Conservation (phyloP, 2,113 vertebrate genomes). For the Ibidorhyncha struthersii region DNA sequence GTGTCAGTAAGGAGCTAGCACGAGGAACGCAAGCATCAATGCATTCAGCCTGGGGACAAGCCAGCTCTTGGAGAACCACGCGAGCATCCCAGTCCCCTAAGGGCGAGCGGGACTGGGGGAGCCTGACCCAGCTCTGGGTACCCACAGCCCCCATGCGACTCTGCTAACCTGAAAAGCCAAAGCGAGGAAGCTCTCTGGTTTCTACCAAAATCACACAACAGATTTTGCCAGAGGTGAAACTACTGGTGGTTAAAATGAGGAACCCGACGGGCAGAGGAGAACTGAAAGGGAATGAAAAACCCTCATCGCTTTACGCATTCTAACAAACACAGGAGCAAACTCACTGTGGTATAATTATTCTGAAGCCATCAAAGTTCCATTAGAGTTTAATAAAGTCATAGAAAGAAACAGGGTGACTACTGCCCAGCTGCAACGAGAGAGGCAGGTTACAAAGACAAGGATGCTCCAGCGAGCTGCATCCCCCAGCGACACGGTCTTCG, state of each 20-base stretch:
- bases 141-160: accelerated
- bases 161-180: background rate
- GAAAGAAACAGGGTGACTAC: background rate
- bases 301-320: background rate
- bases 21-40: background rate
- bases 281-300: background rate
- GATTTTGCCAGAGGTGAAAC: accelerated
- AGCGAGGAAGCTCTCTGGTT: background rate
- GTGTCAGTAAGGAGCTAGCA: background rate
- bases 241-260: background rate
- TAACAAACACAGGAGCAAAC: background rate
- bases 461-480: background rate
- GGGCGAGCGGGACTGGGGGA: background rate
- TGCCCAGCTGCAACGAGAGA: background rate
- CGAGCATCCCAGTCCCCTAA: background rate
- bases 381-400: background rate
- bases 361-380: background rate
- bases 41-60: background rate
- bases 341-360: background rate
- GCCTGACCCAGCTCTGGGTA: background rate
- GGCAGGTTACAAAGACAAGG: background rate
- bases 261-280: accelerated
- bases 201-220: background rate
- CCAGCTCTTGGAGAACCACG: background rate
- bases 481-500: accelerated